Evolutionary conservation across 2,113 vertebrate genomes (phyloP).

Genomic region (Anhinga rufa): DNA sequence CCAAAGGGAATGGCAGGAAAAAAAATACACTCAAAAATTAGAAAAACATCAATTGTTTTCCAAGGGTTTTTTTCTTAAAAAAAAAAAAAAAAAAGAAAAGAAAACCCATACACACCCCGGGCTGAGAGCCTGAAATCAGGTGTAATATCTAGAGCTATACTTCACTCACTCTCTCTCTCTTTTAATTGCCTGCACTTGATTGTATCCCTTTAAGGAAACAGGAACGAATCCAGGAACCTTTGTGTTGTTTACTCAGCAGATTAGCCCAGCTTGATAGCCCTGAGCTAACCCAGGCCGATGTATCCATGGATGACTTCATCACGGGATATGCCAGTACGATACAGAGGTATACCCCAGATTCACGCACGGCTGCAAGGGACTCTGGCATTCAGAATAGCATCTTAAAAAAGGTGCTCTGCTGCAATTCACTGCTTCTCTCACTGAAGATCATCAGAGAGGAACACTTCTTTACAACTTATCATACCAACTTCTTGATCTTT

Average conservation of each 20-base stretch:
- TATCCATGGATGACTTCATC: background rate
- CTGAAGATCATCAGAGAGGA: background rate
- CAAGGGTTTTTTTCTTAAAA: background rate
- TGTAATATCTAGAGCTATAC: background rate
- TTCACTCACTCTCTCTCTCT: background rate
- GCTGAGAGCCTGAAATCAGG: conserved; percentile 2
- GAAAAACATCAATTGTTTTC: conserved; percentile 31
- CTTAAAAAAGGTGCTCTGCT: background rate
- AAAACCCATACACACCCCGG: background rate
- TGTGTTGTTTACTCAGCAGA: conserved; percentile 34
- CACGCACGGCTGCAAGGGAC: background rate
- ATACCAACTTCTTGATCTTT: background rate
- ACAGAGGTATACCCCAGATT: background rate
- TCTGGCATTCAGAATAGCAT: background rate
- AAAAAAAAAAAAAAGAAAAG: background rate
- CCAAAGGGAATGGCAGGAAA: background rate
- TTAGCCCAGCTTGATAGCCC: conserved; percentile 12
- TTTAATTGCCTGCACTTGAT: conserved; percentile 7
- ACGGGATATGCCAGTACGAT: background rate
- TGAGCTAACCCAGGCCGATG: background rate
- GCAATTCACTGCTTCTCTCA: background rate
- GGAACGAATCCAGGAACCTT: conserved; percentile 54
- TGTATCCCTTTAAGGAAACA: conserved; percentile 43
- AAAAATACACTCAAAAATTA: background rate
- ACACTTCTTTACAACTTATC: background rate